Base-by-base conservation (phyloP, 2,888 invertebrate genomes). In the Drosophila mayaguana region DNA sequence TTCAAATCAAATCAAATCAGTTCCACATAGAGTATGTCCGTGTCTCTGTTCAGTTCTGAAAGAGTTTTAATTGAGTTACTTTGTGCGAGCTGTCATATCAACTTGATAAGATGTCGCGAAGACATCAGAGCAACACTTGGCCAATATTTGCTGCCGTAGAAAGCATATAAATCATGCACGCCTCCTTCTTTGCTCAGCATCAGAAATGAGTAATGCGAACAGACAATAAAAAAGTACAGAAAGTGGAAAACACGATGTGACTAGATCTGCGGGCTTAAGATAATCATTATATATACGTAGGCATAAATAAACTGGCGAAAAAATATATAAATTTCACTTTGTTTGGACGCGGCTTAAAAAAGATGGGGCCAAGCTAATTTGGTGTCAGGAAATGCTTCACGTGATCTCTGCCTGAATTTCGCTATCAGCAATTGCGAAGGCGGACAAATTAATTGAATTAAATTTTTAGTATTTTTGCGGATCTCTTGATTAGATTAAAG, bases 381-480 rank as follows among this genome's bases (percentile, higher is more conserved):
- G 34, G 22, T 42, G 57, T 38, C 20, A 48, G 54, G 57, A 68
- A 60, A 42, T 62, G 60, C 50, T 56, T 25, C 75, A 72, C 67
- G 72, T 75, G 71, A 65, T 65, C 22, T 40, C 18, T 18, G 11
- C 22, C 40, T 54, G 72, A 34, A 1, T 36, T 18, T 18, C 22
- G 20, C 48, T 63, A 63, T 73, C 65, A 71, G 61, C 55, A n/a
- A 28, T 28, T 42, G 46, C 16, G 5, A 28, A 28, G 32, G 18
- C 7, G 50, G 45, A n/a, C 55, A 73, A 79, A 72, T 87, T 87
- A 84, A 84, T 84, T 84, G 67, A 87, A 80, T 82, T 87, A 66
- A 70, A 86, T 72, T 78, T 79, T 79, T 76, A 77, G 12, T 22
- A 6, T 42, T 42, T 42, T 42, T 11, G 45, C 66, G 65, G 22